These are phyloP conservation scores for Cricetomys ansorgei DNA, from an alignment of 2,113 vertebrate genomes.

Conservation along the genomic window DNA sequence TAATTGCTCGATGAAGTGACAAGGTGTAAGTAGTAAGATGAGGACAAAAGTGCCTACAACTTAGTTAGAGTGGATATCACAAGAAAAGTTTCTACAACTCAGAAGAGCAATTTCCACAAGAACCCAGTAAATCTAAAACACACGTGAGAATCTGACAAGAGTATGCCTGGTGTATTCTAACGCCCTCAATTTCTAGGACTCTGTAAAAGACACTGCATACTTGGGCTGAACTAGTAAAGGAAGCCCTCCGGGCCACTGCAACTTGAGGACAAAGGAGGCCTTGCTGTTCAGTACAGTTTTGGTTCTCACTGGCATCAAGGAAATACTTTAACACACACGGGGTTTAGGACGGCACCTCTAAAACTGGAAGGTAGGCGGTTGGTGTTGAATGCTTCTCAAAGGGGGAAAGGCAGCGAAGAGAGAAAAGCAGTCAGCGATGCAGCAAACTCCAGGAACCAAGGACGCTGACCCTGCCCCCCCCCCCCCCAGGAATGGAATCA, in stretches of 20 bases:
- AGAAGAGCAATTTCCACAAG: too few species aligned
- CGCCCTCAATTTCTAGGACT: background rate
- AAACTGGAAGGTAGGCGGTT: background rate
- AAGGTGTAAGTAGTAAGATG: background rate
- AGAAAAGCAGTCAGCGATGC: background rate
- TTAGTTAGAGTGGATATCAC: background rate
- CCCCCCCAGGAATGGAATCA: background rate
- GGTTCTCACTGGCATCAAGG: background rate
- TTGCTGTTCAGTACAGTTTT: background rate
- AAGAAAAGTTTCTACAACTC: too few species aligned
- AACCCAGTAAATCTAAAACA: background rate
- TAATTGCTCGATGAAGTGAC: background rate
- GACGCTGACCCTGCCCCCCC: too few species aligned
- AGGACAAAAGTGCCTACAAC: background rate
- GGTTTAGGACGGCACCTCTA: background rate
- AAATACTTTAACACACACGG: background rate
- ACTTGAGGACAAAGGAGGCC: background rate
- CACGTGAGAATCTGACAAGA: background rate
- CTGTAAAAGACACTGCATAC: background rate
- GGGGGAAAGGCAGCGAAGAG: background rate
- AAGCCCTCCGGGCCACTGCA: background rate
- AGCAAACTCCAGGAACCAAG: constrained; percentile 2
- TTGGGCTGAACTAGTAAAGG: background rate
- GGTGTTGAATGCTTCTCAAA: background rate
- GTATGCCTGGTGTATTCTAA: background rate